Conservation (phyloP, 2,797 vertebrate genomes). For the Vireo griseus region DNA sequence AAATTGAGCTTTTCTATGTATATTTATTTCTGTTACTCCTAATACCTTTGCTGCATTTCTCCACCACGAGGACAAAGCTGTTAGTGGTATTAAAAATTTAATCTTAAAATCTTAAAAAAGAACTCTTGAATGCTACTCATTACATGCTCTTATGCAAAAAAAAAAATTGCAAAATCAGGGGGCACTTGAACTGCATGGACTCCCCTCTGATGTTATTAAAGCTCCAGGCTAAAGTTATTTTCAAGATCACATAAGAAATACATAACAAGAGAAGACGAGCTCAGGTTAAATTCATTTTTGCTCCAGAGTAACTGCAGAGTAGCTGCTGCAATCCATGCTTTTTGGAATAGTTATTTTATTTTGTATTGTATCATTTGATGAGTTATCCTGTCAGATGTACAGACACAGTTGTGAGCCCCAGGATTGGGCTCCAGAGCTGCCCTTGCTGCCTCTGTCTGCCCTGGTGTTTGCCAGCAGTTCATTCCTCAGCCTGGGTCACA, state of each 20-base stretch:
- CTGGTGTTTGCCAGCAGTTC: background rate
- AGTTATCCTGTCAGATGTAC: fast-evolving
- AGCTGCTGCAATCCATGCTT: background rate
- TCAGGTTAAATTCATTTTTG: background rate
- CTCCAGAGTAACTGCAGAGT: background rate
- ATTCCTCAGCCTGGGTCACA: background rate
- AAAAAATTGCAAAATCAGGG: background rate
- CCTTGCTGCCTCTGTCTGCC: background rate
- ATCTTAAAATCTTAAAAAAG: background rate
- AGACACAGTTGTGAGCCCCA: background rate
- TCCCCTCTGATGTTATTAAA: background rate
- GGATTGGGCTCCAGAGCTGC: background rate
- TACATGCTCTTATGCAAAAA: background rate
- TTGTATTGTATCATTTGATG: background rate
- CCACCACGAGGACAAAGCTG: background rate
- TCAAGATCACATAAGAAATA: background rate
- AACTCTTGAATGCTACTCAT: background rate
- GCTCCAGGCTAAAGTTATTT: background rate
- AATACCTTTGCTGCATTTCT: background rate
- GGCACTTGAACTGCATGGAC: background rate
- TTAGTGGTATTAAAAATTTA: background rate
- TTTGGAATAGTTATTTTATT: background rate
- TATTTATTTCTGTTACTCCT: background rate
- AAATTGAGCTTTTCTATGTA: background rate
- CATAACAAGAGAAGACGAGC: background rate